Evolutionary conservation across 2,888 invertebrate species (phyloP).

Genomic region (Blastobasis adustella): DNA sequence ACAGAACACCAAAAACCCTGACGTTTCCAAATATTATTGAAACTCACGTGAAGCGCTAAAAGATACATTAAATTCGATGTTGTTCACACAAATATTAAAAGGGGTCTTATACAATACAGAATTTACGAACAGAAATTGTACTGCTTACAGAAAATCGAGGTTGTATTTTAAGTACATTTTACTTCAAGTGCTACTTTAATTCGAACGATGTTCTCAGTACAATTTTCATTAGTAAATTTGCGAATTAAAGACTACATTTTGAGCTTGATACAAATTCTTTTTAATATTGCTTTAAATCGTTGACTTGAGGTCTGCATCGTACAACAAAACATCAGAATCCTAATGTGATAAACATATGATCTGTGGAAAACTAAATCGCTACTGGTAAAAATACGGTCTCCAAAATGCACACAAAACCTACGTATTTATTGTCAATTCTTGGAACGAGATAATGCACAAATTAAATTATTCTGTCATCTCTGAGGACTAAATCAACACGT

Average conservation of each 20-base stretch:
- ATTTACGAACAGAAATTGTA: constrained; percentile 35
- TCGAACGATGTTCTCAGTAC: not conserved
- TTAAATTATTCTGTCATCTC: too few relatives aligned
- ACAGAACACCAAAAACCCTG: constrained; percentile 66
- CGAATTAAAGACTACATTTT: constrained; percentile 56
- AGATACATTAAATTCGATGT: constrained; percentile 69
- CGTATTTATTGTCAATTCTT: too few relatives aligned
- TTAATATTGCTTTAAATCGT: constrained; percentile 58
- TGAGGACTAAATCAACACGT: too few relatives aligned
- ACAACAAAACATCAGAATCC: too few relatives aligned
- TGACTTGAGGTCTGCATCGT: constrained; percentile 29
- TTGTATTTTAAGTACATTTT: too few relatives aligned
- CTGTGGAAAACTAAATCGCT: too few relatives aligned
- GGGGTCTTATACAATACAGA: too few relatives aligned
- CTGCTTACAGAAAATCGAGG: not conserved
- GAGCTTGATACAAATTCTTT: constrained; percentile 45
- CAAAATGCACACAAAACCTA: too few relatives aligned
- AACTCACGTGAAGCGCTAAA: constrained; percentile 56
- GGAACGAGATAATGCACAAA: too few relatives aligned
- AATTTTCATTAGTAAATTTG: constrained; percentile 38
- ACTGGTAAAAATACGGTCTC: too few relatives aligned
- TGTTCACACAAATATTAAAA: constrained; percentile 8
- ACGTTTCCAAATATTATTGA: constrained; percentile 69
- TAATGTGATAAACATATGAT: too few relatives aligned
- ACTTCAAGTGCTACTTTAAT: too few relatives aligned